phyloP scores from a whole-genome alignment of 2,113 vertebrate species.

The Suricata suricatta region DNA sequence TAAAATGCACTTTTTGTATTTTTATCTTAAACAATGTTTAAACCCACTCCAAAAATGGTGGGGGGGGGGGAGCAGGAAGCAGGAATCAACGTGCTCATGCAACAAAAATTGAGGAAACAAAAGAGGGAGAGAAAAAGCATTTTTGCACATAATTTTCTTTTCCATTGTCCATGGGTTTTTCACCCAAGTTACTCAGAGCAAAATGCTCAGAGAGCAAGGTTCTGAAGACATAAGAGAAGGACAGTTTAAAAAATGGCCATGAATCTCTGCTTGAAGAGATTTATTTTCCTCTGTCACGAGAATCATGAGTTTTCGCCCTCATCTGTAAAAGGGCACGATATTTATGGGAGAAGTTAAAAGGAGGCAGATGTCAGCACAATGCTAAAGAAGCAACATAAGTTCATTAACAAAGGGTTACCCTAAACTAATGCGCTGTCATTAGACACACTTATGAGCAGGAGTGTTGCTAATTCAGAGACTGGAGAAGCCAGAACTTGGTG shows the following conservation, averaged over 20 bases:
- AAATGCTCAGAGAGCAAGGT: not conserved
- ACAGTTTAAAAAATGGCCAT: not conserved
- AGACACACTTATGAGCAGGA: not conserved
- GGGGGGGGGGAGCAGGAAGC: not conserved
- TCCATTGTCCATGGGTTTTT: not conserved
- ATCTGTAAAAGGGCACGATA: not conserved
- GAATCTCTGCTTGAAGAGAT: not conserved
- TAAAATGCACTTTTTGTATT: not conserved
- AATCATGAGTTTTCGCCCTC: not conserved
- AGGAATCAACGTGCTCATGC: not conserved
- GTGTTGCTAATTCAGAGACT: not conserved
- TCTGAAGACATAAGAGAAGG: not conserved
- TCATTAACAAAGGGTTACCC: not conserved
- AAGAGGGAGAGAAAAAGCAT: not conserved
- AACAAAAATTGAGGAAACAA: not conserved
- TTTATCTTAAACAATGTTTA: constrained; percentile 30
- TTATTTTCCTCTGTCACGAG: not conserved
- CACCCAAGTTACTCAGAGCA: not conserved
- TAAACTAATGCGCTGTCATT: not conserved
- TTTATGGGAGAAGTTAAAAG: not conserved
- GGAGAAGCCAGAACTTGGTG: not conserved
- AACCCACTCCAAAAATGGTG: not conserved
- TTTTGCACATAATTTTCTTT: not conserved
- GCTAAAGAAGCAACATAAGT: not conserved
- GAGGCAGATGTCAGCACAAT: not conserved